Evolutionary conservation across 2,113 vertebrate genomes (phyloP), one percentile per base, ranked within the genome.

Genomic region (Menidia beryllina): DNA sequence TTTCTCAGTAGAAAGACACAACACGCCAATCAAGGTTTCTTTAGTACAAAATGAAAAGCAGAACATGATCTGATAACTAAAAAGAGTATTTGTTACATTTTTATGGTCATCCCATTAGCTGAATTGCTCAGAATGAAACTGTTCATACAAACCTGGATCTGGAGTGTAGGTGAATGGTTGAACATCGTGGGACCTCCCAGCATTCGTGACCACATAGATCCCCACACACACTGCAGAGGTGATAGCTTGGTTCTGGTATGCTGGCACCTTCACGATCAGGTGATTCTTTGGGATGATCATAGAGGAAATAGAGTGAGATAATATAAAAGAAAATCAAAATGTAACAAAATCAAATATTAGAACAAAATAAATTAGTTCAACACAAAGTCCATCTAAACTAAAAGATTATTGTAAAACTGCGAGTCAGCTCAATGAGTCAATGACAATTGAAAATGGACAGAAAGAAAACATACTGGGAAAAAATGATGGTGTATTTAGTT

Each of bases 141-240:
- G 53, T 26, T 25, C 0, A 23, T 74, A 86, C 95, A 63, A 89
- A 99, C 98, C 94, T 93, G 94, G 84, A 49, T 98, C 96, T 89
- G 96, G 96, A 94, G 96, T 98, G 93, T 98, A 99, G 1, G 96
- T 97, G 76, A 99, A 99, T 36, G 95, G 92, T 67, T 99, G 98
- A 77, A 97, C 91, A 21, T 99, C 98, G 47, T 98, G 97, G 23
- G 97, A 99, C 84, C 96, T 93, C 36, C 98, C 98, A 75, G 98
- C 98, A 25, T 98, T 98, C 34, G 97, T 99, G 85, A 98, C 93
- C 82, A 99, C 96, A 39, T 96, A 98, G 49, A 99, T 95, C 61
- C 95, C 97, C 87, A 98, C 96, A 13, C 95, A 96, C 62, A 98
- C 96, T 53, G 96, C 86, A 48, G 95, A 92, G 69, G 92, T 93